Evolutionary conservation across 2,113 vertebrate species (phyloP), one percentile per base, ranked within the genome.

Genomic region (Epinephelus cyanopodus): DNA sequence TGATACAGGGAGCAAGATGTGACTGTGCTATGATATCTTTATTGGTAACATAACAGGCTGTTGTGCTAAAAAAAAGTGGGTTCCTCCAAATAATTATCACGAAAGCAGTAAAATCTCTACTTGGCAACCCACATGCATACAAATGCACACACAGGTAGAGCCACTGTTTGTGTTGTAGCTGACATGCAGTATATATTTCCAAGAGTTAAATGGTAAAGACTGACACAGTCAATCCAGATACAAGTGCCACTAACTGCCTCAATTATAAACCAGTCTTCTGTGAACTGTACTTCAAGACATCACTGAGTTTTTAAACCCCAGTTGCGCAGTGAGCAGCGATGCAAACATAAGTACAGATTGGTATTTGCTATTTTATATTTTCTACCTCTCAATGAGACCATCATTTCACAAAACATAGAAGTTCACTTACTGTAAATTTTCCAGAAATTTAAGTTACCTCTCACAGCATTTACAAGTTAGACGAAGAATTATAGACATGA

Each of bases 1-100:
- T 73, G 86, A 86, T 70, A 88, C 67, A 87, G 79, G 60, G 57
- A 65, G 73, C 27, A 80, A 84, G 47, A 82, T 64, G 19, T 14
- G 75, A 87, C 74, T 87, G 72, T 77, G 76, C 63, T 77, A 54
- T 84, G 64, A 62, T 63, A 12, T 74, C 58, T 48, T 81, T 66
- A 61, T 57, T 25, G 48, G 42, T 14, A 52, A 52, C 0, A 53
- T 60, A 37, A 60, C 47, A 50, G 8, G 25, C 23, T 27, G 23
- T 17, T 74, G 12, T 19, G 9, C 42, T 67, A 67, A 42, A 65
- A 69, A 67, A 65, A 48, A 72, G 37, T 21, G 42, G 2, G 42
- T 45, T 45, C 42, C 9, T 45, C 42, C 8, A 12, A 45, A 45
- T 12, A 11, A 10, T 9, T 45, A 45, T 12, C 42, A 45, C 3